Conservation (phyloP, 2,797 vertebrate species). For the Takifugu ocellatus region DNA sequence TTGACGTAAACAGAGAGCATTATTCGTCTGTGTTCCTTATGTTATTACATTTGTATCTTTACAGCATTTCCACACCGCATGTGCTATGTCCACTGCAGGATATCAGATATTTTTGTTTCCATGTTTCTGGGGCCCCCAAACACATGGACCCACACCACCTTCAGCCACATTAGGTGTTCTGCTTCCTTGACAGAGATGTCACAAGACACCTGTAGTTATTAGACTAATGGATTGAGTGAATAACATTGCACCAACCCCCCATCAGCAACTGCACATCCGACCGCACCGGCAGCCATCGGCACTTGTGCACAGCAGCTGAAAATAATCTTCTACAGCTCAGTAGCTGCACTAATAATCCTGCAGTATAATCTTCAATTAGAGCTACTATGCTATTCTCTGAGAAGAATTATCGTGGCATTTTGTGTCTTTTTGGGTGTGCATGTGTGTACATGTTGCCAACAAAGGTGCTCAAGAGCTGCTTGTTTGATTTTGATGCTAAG, state of each 20-base stretch:
- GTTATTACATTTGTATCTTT: no score
- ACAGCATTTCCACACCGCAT: constrained; percentile 2
- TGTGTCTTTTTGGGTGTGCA: constrained; percentile 45
- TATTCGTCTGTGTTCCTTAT: no score
- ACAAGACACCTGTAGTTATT: constrained; percentile 63
- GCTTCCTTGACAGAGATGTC: constrained; percentile 59
- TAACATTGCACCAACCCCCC: constrained; percentile 47
- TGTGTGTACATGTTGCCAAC: constrained; percentile 19
- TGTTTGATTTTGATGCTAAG: constrained; percentile 29
- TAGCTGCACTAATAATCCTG: constrained; percentile 78
- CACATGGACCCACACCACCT: background rate
- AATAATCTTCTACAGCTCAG: constrained; percentile 79
- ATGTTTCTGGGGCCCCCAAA: background rate
- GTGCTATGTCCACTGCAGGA: constrained; percentile 32
- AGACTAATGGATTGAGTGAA: constrained; percentile 73
- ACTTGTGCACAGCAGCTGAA: constrained; percentile 56
- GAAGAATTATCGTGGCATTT: constrained; percentile 66
- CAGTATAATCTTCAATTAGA: constrained; percentile 82
- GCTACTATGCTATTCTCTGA: constrained; percentile 68
- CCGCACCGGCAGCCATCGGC: constrained; percentile 42
- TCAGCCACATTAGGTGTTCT: constrained; percentile 42
- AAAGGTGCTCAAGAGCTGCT: constrained; percentile 32
- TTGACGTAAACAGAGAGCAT: background rate
- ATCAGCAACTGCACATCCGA: constrained; percentile 23
- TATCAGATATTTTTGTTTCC: constrained; percentile 38